Conservation (phyloP, 2,113 vertebrate species). For the Salvator merianae region DNA sequence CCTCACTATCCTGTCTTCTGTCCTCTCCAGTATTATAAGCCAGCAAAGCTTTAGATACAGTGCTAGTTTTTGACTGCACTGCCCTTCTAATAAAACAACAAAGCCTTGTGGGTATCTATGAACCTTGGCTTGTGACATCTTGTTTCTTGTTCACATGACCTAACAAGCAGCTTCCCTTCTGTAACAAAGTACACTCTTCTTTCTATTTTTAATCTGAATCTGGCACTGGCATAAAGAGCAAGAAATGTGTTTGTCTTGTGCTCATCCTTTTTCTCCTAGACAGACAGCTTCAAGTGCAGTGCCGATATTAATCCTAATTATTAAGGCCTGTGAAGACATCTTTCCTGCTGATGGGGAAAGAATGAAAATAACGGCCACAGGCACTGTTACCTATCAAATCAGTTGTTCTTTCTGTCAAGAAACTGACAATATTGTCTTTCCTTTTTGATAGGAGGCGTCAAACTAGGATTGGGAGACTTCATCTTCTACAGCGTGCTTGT, state of each 20-base stretch:
- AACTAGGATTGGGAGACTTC: constrained; percentile 97
- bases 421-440: not conserved
- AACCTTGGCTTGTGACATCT: not conserved
- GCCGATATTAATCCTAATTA: not conserved
- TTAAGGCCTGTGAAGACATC: not conserved
- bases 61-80: no score
- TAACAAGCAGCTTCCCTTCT: not conserved
- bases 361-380: not conserved
- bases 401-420: not conserved
- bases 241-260: not conserved
- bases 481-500: constrained; percentile 99
- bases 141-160: not conserved
- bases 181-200: no score
- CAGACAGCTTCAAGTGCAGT: not conserved
- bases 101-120: not conserved
- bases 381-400: not conserved
- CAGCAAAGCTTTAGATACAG: no score
- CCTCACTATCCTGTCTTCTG: no score
- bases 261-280: not conserved
- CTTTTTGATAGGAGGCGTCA: constrained; percentile 85
- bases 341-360: not conserved
- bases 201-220: not conserved
- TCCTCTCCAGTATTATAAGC: no score
- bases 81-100: no score
- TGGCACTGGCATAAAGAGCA: not conserved